Base-by-base conservation (phyloP, 1,140 invertebrate genomes). In the Charaxes varanes region DNA sequence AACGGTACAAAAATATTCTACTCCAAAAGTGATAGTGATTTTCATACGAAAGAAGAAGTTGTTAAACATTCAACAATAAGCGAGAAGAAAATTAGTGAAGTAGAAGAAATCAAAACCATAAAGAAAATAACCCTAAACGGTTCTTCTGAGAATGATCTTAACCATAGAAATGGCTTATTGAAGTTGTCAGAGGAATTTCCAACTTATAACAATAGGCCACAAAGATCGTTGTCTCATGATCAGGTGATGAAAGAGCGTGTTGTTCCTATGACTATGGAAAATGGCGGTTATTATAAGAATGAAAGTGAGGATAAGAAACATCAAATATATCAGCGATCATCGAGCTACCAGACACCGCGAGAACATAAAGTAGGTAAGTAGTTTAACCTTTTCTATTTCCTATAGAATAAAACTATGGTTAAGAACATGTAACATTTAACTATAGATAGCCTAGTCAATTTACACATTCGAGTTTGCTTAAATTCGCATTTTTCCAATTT, bases 61-160 rank as follows among this genome's bases (percentile, higher is more conserved):
- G 70, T 45, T 21, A 70, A 77, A 40, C 56, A 62, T 31, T 70
- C 69, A 12, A 69, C 62, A 6, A 62, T 84, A 35, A 80, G 74
- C 6, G 82, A 85, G 53, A 65, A 78, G 21, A 78, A 78, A 49
- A 68, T 84, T 23, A 78, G 53, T 38, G 74, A 85, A 65, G 65
- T 67, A 12, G 74, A 85, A 61, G 81, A 85, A 68, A 65, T 85
- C 11, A 84, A 72, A 32, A 85, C 82, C 4, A 77, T 84, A 32
- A 79, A 84, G 41, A 85, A 82, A 57, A 70, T 84, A 26, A 50
- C 76, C 6, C 36, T 84, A 4, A 84, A 84, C 44, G 78, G 72
- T 5, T 74, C 68, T 7, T 41, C 45, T 30, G 57, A 53, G 7
- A 37, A 18, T 10, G 23, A 48, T 23, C 32, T 41, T 23, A 43